Evolutionary conservation across 2,797 vertebrate species (phyloP), one percentile per base, ranked within the genome.

Genomic region (Micropoecilia bifurca): DNA sequence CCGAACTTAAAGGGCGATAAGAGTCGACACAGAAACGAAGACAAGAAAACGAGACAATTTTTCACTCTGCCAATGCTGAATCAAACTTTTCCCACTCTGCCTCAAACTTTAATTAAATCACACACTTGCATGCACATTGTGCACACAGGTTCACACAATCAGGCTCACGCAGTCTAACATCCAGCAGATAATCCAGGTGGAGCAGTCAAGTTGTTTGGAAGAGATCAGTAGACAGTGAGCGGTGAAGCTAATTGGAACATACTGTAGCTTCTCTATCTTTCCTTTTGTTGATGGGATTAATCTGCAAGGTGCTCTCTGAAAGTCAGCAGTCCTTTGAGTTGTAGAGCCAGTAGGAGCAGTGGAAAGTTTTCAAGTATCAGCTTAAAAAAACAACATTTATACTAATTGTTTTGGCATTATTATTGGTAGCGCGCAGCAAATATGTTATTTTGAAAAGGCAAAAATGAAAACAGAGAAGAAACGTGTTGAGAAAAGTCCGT

Each of bases 81-180:
- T 95, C 93, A 93, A 94, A 95, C 92, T 94, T 90, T 91, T 90
- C 90, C 89, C 83, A 76, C 82, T 91, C 80, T 83, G 84, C 85
- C 76, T 81, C 80, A 86, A 93, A 94, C 93, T 95, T 96, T 95
- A 95, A 96, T 96, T 94, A 96, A 96, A 95, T 91, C 89, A 89
- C 86, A 88, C 91, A 88, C 91, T 90, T 89, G 91, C 91, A 92
- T 92, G 91, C 91, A 84, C 91, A 81, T 87, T 79, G 90, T 66
- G 66, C 83, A 59, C 89, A 74, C 69, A 47, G 87, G 85, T 80
- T 80, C 89, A 85, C 88, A 80, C 88, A 72, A 79, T 71, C 14
- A 36, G 5, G 74, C 79, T 72, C 87, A 73, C 8, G 22, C 46
- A 9, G 77, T 78, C 73, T 43, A 77, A 68, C 88, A 59, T 84